phyloP scores from a whole-genome alignment of 2,797 vertebrate species.

The Selene dorsalis region DNA sequence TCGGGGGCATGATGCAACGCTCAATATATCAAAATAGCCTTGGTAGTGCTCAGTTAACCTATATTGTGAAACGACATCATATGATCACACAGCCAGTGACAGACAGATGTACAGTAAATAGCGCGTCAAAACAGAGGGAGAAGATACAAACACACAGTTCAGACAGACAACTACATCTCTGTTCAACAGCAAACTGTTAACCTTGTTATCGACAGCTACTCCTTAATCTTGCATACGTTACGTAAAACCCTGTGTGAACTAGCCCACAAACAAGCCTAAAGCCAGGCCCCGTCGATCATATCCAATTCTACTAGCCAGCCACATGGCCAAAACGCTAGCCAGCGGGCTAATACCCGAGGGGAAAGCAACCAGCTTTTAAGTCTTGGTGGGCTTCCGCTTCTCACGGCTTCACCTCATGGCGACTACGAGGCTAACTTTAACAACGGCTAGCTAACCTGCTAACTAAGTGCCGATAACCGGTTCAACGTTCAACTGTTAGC shows the following conservation, averaged over 20 bases:
- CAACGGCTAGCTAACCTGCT: constrained; percentile 60
- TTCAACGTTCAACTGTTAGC: constrained; percentile 1
- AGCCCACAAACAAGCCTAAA: constrained; percentile 61
- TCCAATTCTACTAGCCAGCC: constrained; percentile 58
- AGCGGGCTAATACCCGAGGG: constrained; percentile 59
- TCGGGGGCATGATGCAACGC: constrained; percentile 38
- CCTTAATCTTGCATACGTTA: constrained; percentile 76
- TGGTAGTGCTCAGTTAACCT: background rate
- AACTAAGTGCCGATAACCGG: constrained; percentile 33
- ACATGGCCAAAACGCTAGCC: constrained; percentile 78
- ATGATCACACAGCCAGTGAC: accelerated
- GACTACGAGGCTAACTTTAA: constrained; percentile 71
- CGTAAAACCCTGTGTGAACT: constrained; percentile 73
- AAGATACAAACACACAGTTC: background rate
- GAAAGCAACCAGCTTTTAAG: constrained; percentile 46
- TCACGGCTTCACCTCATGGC: constrained; percentile 83
- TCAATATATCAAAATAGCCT: constrained; percentile 22
- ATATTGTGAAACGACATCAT: constrained; percentile 7
- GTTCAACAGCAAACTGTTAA: constrained; percentile 41
- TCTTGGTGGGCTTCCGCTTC: constrained; percentile 74
- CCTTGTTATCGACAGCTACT: constrained; percentile 45
- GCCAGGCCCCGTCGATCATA: constrained; percentile 65
- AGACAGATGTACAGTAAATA: background rate
- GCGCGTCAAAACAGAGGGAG: background rate
- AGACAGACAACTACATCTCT: background rate